A percentile compares a stretch with the other conserved stretches of the same genome.
These are phyloP conservation scores for Apostichopus japonicus DNA, from an alignment of 35 echinoderm and acorn worm species.

Conservation along the genomic window DNA sequence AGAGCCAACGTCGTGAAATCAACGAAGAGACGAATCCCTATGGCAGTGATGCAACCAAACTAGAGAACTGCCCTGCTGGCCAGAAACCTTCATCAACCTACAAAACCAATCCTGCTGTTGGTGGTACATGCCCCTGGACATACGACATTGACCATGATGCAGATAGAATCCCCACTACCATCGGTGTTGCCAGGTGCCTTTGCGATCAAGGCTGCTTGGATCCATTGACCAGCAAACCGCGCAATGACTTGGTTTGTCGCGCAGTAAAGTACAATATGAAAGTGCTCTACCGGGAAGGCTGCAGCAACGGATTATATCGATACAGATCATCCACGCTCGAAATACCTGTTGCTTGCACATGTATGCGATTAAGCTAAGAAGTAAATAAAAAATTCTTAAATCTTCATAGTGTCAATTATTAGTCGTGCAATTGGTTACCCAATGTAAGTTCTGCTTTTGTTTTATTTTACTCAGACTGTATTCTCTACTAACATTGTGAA, in stretches of 20 bases:
- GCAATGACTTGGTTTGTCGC: too few relatives aligned
- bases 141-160: too few relatives aligned
- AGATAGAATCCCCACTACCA: too few relatives aligned
- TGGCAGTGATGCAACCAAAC: background rate
- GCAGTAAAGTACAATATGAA: slow-evolving; percentile 20
- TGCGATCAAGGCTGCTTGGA: too few relatives aligned
- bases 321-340: background rate
- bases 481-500: too few relatives aligned
- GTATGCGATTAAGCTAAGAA: background rate
- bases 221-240: too few relatives aligned
- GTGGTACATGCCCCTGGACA: too few relatives aligned
- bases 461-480: background rate
- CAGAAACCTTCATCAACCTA: background rate
- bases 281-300: background rate
- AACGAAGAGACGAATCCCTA: background rate
- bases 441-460: background rate
- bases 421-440: too few relatives aligned
- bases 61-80: background rate
- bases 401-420: too few relatives aligned
- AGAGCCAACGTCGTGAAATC: slow-evolving; percentile 25
- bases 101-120: background rate
- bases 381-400: too few relatives aligned
- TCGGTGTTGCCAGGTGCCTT: too few relatives aligned
- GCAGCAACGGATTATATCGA: background rate
- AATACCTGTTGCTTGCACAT: background rate